A percentile compares a stretch with the other conserved stretches of the same genome.
Evolutionary conservation across 2,797 vertebrate genomes (phyloP).

Genomic region (Schizopygopsis pylzovi): DNA sequence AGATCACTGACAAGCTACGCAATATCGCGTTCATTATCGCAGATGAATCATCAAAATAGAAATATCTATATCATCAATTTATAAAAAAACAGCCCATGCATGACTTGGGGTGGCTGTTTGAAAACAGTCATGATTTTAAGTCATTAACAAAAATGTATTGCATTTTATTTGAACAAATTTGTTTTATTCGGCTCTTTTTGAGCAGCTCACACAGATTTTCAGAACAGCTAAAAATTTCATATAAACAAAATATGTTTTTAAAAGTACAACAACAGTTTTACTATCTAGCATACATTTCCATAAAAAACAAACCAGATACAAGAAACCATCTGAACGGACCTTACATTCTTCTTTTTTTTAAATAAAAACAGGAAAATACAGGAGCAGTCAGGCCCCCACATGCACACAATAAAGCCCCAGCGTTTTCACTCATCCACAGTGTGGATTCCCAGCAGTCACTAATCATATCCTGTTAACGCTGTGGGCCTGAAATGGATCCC

Average conservation of each 20-base stretch:
- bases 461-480: conserved; percentile 66
- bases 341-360: not conserved
- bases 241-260: not conserved
- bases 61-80: not conserved
- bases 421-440: conserved; percentile 61
- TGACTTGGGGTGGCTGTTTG: not conserved
- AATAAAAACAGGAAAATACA: not conserved
- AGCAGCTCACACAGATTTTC: not conserved
- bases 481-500: conserved; percentile 61
- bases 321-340: not conserved
- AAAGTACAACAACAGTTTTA: not conserved
- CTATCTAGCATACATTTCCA: not conserved
- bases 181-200: not conserved
- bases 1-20: no score
- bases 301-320: not conserved
- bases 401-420: conserved; percentile 39
- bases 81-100: not conserved
- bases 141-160: not conserved
- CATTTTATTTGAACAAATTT: not conserved
- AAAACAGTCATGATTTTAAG: not conserved
- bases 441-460: conserved; percentile 59
- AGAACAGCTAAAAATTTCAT: not conserved
- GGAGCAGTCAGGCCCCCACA: conserved; percentile 33
- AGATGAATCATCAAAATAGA: no score
- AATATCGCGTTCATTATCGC: no score